Base-by-base conservation (phyloP, 1,140 invertebrate genomes). In the Carposina sasakii region DNA sequence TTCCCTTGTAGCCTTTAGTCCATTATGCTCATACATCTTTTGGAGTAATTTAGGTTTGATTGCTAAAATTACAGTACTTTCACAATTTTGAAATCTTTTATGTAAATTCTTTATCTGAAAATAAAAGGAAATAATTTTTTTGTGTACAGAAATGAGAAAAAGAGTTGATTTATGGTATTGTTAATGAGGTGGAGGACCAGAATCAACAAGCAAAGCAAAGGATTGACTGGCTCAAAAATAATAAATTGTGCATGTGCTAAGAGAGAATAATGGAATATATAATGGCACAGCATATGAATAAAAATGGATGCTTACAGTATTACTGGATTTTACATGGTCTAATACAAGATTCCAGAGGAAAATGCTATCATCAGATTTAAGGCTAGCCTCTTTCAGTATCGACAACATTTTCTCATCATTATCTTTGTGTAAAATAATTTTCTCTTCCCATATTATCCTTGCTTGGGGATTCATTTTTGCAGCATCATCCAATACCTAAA, bases 91-190 rank as follows among this genome's bases (percentile, higher is more conserved):
- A 28, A 81, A 76, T 48, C 65, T 74, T 39, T 65, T 65, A 42
- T 73, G 70, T n/a, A 75, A 66, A 34, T 60, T 72, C 41, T 73
- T 77, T 3, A 83, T 47, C 79, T 83, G 59, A 37, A 81, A 83
- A 17, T 44, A 47, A 65, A 63, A 44, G n/a, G n/a, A n/a, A n/a
- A n/a, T 16, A 36, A 31, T 42, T 44, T 26, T 49, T 46, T 19
- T 10, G 26, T 17, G 22, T 21, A 33, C 6, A 19, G 45, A 50
- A 36, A 33, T 42, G 5, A 4, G 10, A 24, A 13, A 22, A 20
- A 34, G 9, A 23, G n/a, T n/a, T n/a, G n/a, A n/a, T n/a, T n/a
- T n/a, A n/a, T n/a, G n/a, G n/a, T n/a, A n/a, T n/a, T n/a, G n/a
- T n/a, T n/a, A n/a, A n/a, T n/a, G n/a, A n/a, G n/a, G n/a, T n/a